Base-by-base conservation (phyloP, 2,113 vertebrate genomes). In the Planiliza haematocheilus region DNA sequence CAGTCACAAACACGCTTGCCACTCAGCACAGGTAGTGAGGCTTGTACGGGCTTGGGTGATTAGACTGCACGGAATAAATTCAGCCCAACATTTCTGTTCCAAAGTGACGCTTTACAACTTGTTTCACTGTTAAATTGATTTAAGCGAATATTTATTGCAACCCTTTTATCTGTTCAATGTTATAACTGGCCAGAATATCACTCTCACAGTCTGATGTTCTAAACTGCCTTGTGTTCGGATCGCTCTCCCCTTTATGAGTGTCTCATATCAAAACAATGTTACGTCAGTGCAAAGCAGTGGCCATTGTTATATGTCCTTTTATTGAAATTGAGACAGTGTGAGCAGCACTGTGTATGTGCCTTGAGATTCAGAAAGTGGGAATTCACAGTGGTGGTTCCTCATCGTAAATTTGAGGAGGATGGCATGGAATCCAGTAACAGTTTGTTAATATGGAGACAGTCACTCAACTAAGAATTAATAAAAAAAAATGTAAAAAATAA, bases 11-110 rank as follows among this genome's bases (percentile, higher is more conserved):
- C 69, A 37, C 73, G 75, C 74, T 79, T 55, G 83, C 88, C 90
- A 93, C 89, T 89, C 92, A 91, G 87, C 91, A 90, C 88, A 91
- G 60, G 43, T 77, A 69, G 69, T 46, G 93, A 94, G 94, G 93
- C 94, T 95, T 94, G 94, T 94, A 94, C 94, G 95, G 94, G 95
- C 95, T 94, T 95, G 93, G 94, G 93, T 68, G n/a, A 75, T 75
- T 93, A 94, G 94, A 81, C 53, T 49, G 48, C 79, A 36, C 85
- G 43, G 88, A 88, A 73, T 59, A 34, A 80, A 86, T 79, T 81
- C 42, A 79, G 69, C 74, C 88, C 67, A 71, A 67, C 63, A 12
- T 72, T 75, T 88, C 61, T 70, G 63, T 82, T 81, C 70, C 30
- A 56, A 81, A 87, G 74, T 52, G 34, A 70, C 62, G 41, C 85